Percentiles rank a stretch among this genome's conserved stretches.
phyloP scores from a whole-genome alignment of 2,888 invertebrate genomes.

The Caenorhabditis doughertyi region DNA sequence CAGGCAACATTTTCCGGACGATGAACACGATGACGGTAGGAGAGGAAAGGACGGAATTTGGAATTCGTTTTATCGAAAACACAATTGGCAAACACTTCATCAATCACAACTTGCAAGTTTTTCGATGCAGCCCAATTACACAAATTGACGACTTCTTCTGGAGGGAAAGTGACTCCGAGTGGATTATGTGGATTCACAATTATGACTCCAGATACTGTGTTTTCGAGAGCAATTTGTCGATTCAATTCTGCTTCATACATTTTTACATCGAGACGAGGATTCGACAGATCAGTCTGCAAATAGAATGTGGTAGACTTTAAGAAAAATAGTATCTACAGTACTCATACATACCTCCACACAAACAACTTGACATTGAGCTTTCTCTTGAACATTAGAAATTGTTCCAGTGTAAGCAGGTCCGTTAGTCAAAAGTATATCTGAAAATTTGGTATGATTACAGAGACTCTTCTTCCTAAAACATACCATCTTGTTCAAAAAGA shows the following conservation, averaged over 20 bases:
- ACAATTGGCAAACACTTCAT: slow-evolving; percentile 76
- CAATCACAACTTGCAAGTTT: slow-evolving; percentile 71
- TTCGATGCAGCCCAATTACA: slow-evolving; percentile 80
- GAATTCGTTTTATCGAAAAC: slow-evolving; percentile 51
- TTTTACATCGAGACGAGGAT: slow-evolving; percentile 62
- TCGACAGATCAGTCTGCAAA: slow-evolving; percentile 60
- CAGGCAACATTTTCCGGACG: slow-evolving; percentile 68
- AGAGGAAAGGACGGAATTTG: slow-evolving; percentile 69
- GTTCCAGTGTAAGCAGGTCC: slow-evolving; percentile 80
- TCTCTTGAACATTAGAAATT: slow-evolving; percentile 76
- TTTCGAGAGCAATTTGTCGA: slow-evolving; percentile 48
- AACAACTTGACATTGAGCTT: slow-evolving; percentile 72
- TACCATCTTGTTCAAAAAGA: slow-evolving; percentile 72
- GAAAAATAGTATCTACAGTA: neutral
- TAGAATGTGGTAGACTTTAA: neutral
- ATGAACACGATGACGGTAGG: slow-evolving; percentile 67
- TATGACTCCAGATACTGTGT: slow-evolving; percentile 77
- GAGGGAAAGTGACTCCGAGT: slow-evolving; percentile 77
- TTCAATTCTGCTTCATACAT: slow-evolving; percentile 61
- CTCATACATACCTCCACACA: slow-evolving; percentile 63
- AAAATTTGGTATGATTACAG: neutral
- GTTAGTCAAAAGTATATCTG: slow-evolving; percentile 80
- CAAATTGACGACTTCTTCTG: slow-evolving; percentile 73
- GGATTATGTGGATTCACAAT: slow-evolving; percentile 82
- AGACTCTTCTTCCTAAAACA: neutral